phyloP scores from a whole-genome alignment of 2,888 invertebrate genomes.

The Eurytoma californica region DNA sequence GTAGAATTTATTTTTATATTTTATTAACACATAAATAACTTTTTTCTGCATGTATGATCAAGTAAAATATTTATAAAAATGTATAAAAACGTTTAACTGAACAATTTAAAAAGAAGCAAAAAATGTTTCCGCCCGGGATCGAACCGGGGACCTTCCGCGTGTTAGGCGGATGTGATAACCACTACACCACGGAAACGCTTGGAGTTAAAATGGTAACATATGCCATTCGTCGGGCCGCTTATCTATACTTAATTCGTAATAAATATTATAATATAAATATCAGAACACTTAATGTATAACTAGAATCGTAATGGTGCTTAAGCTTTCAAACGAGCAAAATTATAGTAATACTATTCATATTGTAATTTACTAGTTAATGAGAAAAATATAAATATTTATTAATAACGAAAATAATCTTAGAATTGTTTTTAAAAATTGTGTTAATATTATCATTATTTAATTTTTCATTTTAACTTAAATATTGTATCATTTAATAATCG shows the following conservation, averaged over 20 bases:
- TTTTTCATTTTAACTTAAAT: too few relatives aligned
- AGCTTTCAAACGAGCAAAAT: too few relatives aligned
- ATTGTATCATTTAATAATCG: background rate
- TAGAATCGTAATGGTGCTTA: too few relatives aligned
- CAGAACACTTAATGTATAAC: too few relatives aligned
- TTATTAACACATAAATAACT: background rate
- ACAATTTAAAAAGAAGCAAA: slow-evolving; percentile 55
- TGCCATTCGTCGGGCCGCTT: background rate
- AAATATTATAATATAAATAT: too few relatives aligned
- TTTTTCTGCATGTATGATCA: background rate
- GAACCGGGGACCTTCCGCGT: slow-evolving; percentile 94
- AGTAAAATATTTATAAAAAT: background rate
- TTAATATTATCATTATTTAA: too few relatives aligned
- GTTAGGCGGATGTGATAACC: slow-evolving; percentile 95
- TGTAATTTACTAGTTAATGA: too few relatives aligned
- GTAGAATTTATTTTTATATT: background rate
- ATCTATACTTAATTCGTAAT: too few relatives aligned
- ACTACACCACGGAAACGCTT: slow-evolving; percentile 89
- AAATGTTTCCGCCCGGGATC: slow-evolving; percentile 90
- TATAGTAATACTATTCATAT: too few relatives aligned
- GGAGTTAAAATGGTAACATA: background rate
- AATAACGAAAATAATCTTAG: background rate
- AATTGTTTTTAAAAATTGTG: background rate
- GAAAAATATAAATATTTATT: too few relatives aligned
- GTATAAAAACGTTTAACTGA: too few relatives aligned